Evolutionary conservation across 2,888 invertebrate genomes (phyloP), one percentile per base, ranked within the genome.

Genomic region (Anthrax anthrax): DNA sequence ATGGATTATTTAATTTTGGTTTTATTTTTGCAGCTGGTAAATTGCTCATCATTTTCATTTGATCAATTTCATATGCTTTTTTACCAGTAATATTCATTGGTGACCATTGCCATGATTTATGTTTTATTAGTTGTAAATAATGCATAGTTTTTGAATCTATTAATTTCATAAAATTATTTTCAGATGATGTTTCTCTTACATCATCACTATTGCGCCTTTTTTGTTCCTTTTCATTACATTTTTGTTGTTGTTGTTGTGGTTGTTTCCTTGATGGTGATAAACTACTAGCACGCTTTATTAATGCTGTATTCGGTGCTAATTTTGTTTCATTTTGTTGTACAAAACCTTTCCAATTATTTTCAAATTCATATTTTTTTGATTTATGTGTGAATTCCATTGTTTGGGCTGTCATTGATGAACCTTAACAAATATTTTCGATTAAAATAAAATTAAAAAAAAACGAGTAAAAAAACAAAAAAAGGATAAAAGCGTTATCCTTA

Each of bases 61-160:
- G 37, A 17, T 18, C 17, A 29, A 46, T 14, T 17, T 46, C 41
- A 40, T 46, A 46, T 10, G 8, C 1, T 18, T 41, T 46, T 37
- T 46, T 46, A 13, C 37, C 45, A 29, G 18, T n/a, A 4, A 8
- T 5, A 34, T 44, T 44, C 16, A 16, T 18, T 34, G 44, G 44
- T 10, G 44, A 44, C 44, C 44, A 44, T 19, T 44, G 39, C 8
- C 16, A 39, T 1, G 39, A 34, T 18, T 44, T 44, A 19, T 44
- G 39, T 19, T 18, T 17, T 2, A 44, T 39, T 38, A 19, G 27
- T 27, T 5, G 5, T 27, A 27, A 27, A 27, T 27, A 27, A 27
- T 27, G 2, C 5, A 9, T 9, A 27, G 9, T 27, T 27, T 27
- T 27, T 27, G 5, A 1, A 27, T 27, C 23, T 8, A 46, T 27